These are phyloP conservation scores for Cyrtonyx montezumae DNA, from an alignment of 2,113 vertebrate genomes.

Conservation along the genomic window DNA sequence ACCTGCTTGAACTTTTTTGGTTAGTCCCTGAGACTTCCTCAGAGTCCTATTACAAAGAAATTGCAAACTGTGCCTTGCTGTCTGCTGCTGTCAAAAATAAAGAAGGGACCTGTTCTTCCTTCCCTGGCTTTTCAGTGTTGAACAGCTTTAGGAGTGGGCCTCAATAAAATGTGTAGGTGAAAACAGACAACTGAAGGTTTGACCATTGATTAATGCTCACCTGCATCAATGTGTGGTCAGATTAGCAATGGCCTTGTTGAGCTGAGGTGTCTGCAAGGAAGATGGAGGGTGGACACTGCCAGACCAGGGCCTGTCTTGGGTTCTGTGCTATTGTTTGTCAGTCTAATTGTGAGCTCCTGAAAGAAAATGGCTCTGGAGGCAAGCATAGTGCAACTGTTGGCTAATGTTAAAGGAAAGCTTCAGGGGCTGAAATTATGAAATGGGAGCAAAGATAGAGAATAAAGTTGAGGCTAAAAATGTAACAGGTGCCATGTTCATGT, in stretches of 20 bases:
- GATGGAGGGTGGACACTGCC: rapidly evolving
- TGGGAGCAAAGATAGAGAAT: neutral
- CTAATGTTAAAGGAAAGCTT: neutral
- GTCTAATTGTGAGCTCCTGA: neutral
- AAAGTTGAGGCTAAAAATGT: neutral
- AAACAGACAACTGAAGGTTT: neutral
- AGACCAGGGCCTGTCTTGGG: neutral
- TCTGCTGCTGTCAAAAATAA: neutral
- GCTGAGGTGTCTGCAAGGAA: neutral
- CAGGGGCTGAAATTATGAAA: neutral
- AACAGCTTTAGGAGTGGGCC: neutral
- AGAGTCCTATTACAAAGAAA: neutral
- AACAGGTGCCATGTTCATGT: neutral
- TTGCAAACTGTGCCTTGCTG: neutral
- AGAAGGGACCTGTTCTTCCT: neutral
- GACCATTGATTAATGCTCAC: rapidly evolving
- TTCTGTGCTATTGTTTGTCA: rapidly evolving
- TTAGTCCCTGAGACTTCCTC: neutral
- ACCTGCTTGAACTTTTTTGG: neutral
- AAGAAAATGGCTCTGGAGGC: neutral
- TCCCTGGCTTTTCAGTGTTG: neutral
- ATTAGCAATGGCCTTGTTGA: neutral
- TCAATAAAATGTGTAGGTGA: neutral
- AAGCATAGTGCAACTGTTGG: neutral
- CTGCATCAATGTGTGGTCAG: rapidly evolving